Percentiles rank a stretch among this genome's conserved stretches.
phyloP scores from a whole-genome alignment of 2,888 invertebrate species.

The Arrhopalites spinosus region DNA sequence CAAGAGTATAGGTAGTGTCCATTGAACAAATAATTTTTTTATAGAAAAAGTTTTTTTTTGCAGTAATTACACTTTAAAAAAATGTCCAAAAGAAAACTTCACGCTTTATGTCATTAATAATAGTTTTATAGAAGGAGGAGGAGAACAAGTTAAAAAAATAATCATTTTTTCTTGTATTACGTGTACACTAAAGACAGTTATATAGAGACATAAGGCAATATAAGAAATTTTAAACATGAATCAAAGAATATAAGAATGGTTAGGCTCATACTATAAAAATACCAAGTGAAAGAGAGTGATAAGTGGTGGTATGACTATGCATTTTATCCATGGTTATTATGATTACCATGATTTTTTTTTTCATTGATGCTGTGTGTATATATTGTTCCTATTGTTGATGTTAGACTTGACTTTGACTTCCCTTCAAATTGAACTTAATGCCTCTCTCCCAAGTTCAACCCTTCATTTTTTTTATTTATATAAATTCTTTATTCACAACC shows the following conservation, averaged over 20 bases:
- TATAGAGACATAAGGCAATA: too few species aligned
- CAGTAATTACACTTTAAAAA: too few species aligned
- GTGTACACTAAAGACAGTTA: too few species aligned
- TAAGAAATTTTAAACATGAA: too few species aligned
- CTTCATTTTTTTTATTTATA: not conserved
- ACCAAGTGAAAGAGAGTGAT: not conserved
- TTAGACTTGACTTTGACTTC: not conserved
- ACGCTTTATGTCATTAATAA: slow-evolving; percentile 13
- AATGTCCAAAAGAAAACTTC: not conserved
- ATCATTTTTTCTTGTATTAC: not conserved
- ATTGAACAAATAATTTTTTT: too few species aligned
- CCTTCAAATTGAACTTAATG: not conserved
- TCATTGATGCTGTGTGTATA: not conserved
- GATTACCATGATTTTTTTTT: not conserved
- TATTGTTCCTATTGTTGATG: slow-evolving; percentile 18
- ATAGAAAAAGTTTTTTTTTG: too few species aligned
- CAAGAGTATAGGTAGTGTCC: too few species aligned
- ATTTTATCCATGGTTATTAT: slow-evolving; percentile 20
- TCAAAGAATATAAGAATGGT: not conserved
- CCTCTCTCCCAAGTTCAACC: not conserved
- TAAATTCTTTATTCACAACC: not conserved
- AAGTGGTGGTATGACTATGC: slow-evolving; percentile 21
- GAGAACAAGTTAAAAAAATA: too few species aligned
- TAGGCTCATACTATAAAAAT: not conserved
- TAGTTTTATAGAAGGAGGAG: too few species aligned